Conservation (phyloP, 2,888 invertebrate genomes). For the Dermolepida albohirtum region DNA sequence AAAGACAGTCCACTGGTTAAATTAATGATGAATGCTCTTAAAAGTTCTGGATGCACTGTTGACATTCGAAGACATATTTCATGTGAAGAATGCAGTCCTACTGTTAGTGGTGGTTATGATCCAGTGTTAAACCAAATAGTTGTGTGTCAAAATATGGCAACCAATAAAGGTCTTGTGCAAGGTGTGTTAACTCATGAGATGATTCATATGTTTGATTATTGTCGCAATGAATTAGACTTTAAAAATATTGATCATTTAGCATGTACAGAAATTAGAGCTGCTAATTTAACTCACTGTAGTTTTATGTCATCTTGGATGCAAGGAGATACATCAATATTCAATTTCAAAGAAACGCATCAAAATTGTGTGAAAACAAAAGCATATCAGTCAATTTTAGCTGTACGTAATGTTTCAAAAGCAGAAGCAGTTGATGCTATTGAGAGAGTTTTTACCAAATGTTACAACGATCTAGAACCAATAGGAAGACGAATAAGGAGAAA, state of each 20-base stretch:
- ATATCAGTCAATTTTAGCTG: constrained; percentile 83
- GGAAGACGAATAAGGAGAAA: constrained; percentile 82
- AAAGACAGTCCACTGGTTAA: constrained; percentile 85
- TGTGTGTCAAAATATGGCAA: constrained; percentile 89
- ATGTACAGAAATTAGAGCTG: constrained; percentile 95
- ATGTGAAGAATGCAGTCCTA: constrained; percentile 88
- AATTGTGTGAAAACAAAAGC: constrained; percentile 93
- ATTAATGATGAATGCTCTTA: constrained; percentile 86
- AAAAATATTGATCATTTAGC: constrained; percentile 92
- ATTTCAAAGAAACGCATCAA: constrained; percentile 82
- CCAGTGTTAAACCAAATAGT: constrained; percentile 88
- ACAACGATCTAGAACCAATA: constrained; percentile 91
- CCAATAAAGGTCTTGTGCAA: constrained; percentile 76
- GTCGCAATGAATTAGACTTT: constrained; percentile 88
- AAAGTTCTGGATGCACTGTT: constrained; percentile 82
- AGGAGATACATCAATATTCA: constrained; percentile 79
- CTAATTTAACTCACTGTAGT: constrained; percentile 93
- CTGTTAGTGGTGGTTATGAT: constrained; percentile 93
- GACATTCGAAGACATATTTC: constrained; percentile 89
- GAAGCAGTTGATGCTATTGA: constrained; percentile 85
- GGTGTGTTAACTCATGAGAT: constrained; percentile 91
- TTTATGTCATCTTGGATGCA: constrained; percentile 83
- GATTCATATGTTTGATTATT: constrained; percentile 97
- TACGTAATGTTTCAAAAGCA: constrained; percentile 76
- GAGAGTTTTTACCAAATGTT: constrained; percentile 90